Evolutionary conservation across 2,888 invertebrate species (phyloP).

Genomic region (Tetragonula carbonaria): DNA sequence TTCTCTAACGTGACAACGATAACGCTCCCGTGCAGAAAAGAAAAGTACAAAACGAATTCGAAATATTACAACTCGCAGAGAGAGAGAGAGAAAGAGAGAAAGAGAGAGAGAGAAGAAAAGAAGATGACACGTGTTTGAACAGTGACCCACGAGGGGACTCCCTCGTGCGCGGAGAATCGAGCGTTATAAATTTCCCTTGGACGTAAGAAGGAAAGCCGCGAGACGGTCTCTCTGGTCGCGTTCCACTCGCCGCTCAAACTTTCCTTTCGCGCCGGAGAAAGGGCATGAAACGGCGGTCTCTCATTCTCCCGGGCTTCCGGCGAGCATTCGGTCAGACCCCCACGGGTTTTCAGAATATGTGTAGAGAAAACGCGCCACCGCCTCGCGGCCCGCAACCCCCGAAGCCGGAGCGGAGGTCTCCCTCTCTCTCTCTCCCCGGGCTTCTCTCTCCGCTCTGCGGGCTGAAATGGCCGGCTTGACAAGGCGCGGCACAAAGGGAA

Average conservation of each 20-base stretch:
- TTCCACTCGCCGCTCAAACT: constrained; percentile 50
- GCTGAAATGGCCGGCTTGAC: constrained; percentile 69
- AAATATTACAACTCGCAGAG: too few relatives aligned
- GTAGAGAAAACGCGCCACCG: constrained; percentile 48
- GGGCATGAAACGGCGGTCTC: constrained; percentile 46
- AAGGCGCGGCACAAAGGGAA: constrained; percentile 73
- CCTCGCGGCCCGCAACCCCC: constrained; percentile 28
- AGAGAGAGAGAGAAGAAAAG: neutral
- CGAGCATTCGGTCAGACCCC: constrained; percentile 60
- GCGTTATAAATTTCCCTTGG: constrained; percentile 52
- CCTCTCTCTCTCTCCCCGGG: neutral
- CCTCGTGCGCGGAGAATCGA: constrained; percentile 32
- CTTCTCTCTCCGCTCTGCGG: constrained; percentile 10
- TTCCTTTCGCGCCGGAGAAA: constrained; percentile 56
- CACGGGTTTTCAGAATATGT: constrained; percentile 68
- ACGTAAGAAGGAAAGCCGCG: neutral
- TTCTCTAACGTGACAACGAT: too few relatives aligned
- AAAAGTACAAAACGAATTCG: too few relatives aligned
- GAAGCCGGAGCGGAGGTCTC: neutral
- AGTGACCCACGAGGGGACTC: neutral
- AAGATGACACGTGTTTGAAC: neutral
- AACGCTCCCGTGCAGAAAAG: neutral
- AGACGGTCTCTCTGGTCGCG: constrained; percentile 15
- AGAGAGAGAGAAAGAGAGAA: too few relatives aligned
- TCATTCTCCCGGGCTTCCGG: constrained; percentile 60